Conservation (phyloP, 2,113 vertebrate species). For the Malurus cyaneus region DNA sequence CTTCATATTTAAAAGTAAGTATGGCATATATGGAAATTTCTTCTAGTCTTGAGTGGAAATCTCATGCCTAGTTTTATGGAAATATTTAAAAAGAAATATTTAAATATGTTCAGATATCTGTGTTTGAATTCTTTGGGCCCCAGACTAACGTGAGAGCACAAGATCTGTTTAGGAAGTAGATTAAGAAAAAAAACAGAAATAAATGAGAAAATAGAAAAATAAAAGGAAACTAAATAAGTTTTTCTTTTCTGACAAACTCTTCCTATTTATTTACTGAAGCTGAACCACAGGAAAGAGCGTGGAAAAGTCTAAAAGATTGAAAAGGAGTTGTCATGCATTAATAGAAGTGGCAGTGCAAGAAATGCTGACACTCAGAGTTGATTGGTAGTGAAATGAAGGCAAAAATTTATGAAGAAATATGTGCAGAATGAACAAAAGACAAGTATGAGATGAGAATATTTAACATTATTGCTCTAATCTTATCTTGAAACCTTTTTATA, state of each 20-base stretch:
- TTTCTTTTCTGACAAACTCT: not conserved
- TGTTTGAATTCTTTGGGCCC: not conserved
- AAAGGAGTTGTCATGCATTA: not conserved
- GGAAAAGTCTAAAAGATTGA: not conserved
- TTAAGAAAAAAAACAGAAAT: not conserved
- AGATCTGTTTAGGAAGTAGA: not conserved
- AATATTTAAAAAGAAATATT: not conserved
- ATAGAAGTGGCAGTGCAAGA: not conserved
- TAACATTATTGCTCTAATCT: not conserved
- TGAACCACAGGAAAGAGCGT: not conserved
- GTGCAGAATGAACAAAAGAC: not conserved
- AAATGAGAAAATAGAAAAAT: not conserved
- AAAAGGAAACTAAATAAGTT: not conserved
- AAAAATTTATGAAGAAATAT: not conserved
- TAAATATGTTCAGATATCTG: not conserved
- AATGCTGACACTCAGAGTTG: not conserved
- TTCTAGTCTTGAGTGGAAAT: not conserved
- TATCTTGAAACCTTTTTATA: not conserved
- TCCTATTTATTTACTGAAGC: not conserved
- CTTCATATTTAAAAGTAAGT: not conserved
- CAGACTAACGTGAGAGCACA: not conserved
- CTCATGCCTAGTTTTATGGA: not conserved
- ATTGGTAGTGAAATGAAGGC: not conserved
- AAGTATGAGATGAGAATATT: not conserved
- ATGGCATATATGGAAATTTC: not conserved